A percentile compares a stretch with the other conserved stretches of the same genome.
Conservation (phyloP, 2,888 invertebrate genomes). For the Tethea ocularis region DNA sequence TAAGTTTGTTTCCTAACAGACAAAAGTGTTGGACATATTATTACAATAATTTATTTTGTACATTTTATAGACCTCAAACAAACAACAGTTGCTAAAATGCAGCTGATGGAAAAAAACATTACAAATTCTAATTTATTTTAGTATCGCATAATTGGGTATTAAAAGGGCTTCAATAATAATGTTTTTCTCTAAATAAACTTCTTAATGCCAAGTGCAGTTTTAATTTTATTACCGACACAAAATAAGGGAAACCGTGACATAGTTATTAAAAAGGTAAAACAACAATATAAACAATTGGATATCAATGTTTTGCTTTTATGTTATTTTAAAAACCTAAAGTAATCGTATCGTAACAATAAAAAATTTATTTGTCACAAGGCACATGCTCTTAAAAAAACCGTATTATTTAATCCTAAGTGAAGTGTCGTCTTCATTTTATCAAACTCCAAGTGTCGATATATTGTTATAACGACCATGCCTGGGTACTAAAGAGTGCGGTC, state of each 20-base stretch:
- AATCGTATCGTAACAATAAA: constrained; percentile 71
- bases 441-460: constrained; percentile 78
- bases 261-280: constrained; percentile 58
- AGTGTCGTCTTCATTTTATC: constrained; percentile 82
- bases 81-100: background rate
- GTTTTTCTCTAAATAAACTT: background rate
- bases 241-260: constrained; percentile 47
- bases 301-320: constrained; percentile 55
- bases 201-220: constrained; percentile 1
- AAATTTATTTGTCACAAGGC: constrained; percentile 60
- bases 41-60: too few species aligned
- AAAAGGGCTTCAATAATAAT: background rate
- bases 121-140: background rate
- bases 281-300: constrained; percentile 62
- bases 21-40: too few species aligned
- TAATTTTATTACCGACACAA: constrained; percentile 24
- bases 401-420: constrained; percentile 81
- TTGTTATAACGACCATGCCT: constrained; percentile 77
- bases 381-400: constrained; percentile 66
- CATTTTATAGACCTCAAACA: background rate
- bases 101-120: constrained; percentile 1
- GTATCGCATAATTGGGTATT: background rate
- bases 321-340: constrained; percentile 59
- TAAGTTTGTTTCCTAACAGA: too few species aligned
- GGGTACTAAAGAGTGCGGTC: constrained; percentile 76